Evolutionary conservation across 2,888 invertebrate genomes (phyloP), one percentile per base, ranked within the genome.

Genomic region (Isoperla grammatica): DNA sequence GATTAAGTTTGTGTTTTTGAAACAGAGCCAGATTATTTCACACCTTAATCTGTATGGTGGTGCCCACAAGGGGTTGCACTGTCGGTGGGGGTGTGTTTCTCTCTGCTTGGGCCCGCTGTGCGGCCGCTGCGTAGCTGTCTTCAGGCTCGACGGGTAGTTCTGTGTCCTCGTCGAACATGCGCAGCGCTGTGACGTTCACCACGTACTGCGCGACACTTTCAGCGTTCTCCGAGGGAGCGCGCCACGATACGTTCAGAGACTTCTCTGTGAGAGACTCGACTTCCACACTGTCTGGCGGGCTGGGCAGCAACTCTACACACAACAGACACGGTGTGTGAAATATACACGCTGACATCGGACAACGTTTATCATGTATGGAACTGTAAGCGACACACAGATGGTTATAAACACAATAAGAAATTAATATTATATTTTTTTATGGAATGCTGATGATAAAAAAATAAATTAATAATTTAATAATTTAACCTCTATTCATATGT

Each of bases 231-330:
- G 76, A 69, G 0, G 90, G 89, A 1, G 80, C 76, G 1, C 74
- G 74, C 91, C 91, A 91, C 13, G 84, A 79, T 1, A 90, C 81
- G 69, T 83, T 83, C 2, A 90, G 73, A 50, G 86, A 84, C 63
- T 83, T 86, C 66, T 89, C 87, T 45, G 85, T 85, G 9, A 88
- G 71, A 6, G 87, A 81, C 67, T 88, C 87, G 1, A 87, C 86
- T 73, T 84, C 83, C 0, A 90, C 80, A 63, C 83, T 80, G 72
- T 83, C 80, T 17, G 91, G 90, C 53, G 84, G 81, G 68, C 88
- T 87, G 53, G 91, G 90, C 23, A 91, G 78, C 1, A 87, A 75
- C 74, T 87, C 87, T 87, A 75, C 4, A 71, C 72, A 49, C 49
- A 61, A 42, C 15, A 22, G 46, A 20, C 15, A 22, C 46, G 11